phyloP scores from a whole-genome alignment of 2,113 vertebrate genomes.

The Chrysochloris asiatica region DNA sequence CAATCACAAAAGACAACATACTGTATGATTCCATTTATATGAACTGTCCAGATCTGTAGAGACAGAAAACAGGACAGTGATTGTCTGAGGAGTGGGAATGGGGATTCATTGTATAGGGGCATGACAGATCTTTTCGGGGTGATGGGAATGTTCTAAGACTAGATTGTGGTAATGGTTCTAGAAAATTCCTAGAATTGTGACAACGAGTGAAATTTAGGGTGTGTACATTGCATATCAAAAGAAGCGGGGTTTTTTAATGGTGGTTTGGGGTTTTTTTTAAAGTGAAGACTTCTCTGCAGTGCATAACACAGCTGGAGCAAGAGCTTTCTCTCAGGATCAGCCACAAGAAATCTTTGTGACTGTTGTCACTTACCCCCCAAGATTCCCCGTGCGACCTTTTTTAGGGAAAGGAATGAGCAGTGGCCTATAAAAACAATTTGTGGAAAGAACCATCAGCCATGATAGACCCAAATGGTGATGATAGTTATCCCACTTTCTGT shows the following conservation, averaged over 20 bases:
- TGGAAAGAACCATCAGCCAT: neutral
- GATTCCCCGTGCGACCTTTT: neutral
- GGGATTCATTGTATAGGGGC: neutral
- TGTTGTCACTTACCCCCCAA: neutral
- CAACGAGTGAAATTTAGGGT: neutral
- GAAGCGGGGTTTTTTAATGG: no score
- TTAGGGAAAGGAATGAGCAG: neutral
- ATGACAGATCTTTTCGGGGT: neutral
- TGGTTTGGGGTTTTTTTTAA: no score
- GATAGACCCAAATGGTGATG: neutral
- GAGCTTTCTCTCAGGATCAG: neutral
- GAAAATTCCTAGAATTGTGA: constrained; percentile 31
- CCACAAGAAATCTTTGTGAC: neutral
- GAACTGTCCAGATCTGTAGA: constrained; percentile 6
- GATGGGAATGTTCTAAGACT: constrained; percentile 17
- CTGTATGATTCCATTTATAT: constrained; percentile 1
- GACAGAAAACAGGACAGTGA: constrained; percentile 22
- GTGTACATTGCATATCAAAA: constrained; percentile 1
- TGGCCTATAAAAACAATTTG: neutral
- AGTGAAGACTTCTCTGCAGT: neutral
- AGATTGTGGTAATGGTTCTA: neutral
- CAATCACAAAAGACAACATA: neutral
- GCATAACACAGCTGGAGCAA: neutral
- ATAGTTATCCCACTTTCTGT: neutral
- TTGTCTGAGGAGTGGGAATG: neutral